Base-by-base conservation (phyloP, 2,888 invertebrate genomes). In the Acleris cristana region DNA sequence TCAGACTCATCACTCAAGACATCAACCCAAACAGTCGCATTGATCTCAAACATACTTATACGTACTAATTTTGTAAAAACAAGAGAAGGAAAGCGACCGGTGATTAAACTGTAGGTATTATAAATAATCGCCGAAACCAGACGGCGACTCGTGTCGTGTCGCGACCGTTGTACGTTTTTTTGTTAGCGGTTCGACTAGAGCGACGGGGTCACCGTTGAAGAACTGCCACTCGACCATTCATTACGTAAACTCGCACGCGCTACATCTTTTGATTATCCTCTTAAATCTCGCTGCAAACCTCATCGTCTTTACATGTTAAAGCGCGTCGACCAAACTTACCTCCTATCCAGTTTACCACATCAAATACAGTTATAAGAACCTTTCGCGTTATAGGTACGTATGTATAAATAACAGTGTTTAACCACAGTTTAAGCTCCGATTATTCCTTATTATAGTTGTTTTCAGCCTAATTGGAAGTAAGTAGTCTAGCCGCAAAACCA, bases 101-200 rank as follows among this genome's bases (percentile, higher is more conserved):
- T 49, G 34, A 57, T 56, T 44, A 52, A 51, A 60, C 34, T 54
- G 55, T 34, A 34, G 34, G 34, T 40, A 45, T 77, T 73, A 74
- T 79, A 51, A 69, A 64, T 74, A 86, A 85, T 85, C 80, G 82
- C 83, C 83, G 84, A 89, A 89, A 86, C 83, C 85, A 84, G 85
- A 83, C 82, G 71, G 71, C 72, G 79, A 76, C 61, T 55, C 65
- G 60, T 56, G 61, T 49, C 60, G 55, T 51, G 60, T 30, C 34
- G 74, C 71, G 73, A 76, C 74, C 72, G 73, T 78, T 80, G 81
- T 76, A 78, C 70, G 74, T 77, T 79, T 83, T 82, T 85, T 83
- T 56, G 40, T 40, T 16, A 40, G 79, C 70, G 70, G 71, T 72
- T 72, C 69, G 74, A 62, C 76, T 82, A 80, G 78, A 70, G 75